Conservation (phyloP, 2,113 vertebrate species). For the Physeter macrocephalus region DNA sequence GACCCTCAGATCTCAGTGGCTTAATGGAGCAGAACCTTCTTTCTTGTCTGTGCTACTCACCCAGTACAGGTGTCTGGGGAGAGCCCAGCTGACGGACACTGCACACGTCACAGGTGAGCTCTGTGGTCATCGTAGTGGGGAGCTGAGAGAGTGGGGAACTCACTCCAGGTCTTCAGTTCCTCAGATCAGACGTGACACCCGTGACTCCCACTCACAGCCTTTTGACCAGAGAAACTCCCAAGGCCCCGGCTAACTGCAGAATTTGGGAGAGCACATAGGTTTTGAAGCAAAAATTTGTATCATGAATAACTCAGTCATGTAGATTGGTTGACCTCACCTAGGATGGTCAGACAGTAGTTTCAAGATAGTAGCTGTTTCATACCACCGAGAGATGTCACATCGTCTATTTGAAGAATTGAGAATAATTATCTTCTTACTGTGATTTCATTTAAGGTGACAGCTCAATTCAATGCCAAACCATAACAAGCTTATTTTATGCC, state of each 20-base stretch:
- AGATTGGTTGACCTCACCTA: not conserved
- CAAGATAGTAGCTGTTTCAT: not conserved
- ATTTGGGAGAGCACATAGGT: not conserved
- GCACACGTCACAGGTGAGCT: not conserved
- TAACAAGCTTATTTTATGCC: not conserved
- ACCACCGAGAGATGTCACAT: not conserved
- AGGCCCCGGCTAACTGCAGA: not conserved
- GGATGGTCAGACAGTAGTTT: not conserved
- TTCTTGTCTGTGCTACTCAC: not conserved
- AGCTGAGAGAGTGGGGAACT: not conserved
- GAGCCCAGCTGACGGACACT: not conserved
- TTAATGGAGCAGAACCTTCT: not conserved
- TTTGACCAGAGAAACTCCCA: not conserved
- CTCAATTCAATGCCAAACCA: not conserved
- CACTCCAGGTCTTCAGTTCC: not conserved
- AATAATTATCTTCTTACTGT: not conserved
- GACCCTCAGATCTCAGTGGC: not conserved
- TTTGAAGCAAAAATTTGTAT: not conserved
- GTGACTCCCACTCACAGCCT: not conserved
- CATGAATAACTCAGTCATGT: not conserved
- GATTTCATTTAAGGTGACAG: conserved; percentile 32
- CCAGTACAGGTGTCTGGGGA: not conserved
- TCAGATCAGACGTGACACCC: not conserved
- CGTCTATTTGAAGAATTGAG: not conserved
- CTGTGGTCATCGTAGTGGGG: not conserved